Base-by-base conservation (phyloP, 2,888 invertebrate genomes). In the Pseudococcus longispinus region DNA sequence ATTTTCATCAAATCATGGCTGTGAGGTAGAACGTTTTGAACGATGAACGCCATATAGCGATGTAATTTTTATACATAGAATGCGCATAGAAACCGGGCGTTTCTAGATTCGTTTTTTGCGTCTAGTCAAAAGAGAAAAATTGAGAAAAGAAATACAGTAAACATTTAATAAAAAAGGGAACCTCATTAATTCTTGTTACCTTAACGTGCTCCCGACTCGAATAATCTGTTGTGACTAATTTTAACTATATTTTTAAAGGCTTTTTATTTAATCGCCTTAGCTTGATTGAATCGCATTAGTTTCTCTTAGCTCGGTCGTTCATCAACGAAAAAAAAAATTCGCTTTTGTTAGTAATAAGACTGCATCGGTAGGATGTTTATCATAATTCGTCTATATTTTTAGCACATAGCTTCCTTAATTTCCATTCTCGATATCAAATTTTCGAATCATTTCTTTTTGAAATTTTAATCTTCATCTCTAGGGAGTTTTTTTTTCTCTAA, bases 121-220 rank as follows among this genome's bases (percentile, higher is more conserved):
- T 18, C 20, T 29, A 70, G 29, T 70, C 70, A 70, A 70, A 29
- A 70, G 9, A 60, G 23, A 60, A 23, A 60, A 23, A 23, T 60
- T 20, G 20, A 20, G 23, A 11, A 23, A 60, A 20, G 20, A 60
- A 60, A 60, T 11, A 46, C 13, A 46, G 46, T 46, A 65, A 26
- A 65, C 20, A 70, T n/a, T n/a, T n/a, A n/a, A 3, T 32, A 70
- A 70, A 29, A 70, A 42, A 42, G 77, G 42, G 77, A 80, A 80
- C 77, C 77, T 80, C 77, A 42, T 42, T 80, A 80, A 80, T 80
- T 42, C 42, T 80, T 80, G 42, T 80, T 80, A 80, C 77, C 42
- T 80, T 80, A 80, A 80, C 77, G n/a, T 80, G 42, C 37, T 80
- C 42, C 29, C 42, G 77, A 80, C 42, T 80, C 20, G 77, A 80